Evolutionary conservation across 2,797 vertebrate species (phyloP).

Genomic region (Kryptopterus vitreolus): DNA sequence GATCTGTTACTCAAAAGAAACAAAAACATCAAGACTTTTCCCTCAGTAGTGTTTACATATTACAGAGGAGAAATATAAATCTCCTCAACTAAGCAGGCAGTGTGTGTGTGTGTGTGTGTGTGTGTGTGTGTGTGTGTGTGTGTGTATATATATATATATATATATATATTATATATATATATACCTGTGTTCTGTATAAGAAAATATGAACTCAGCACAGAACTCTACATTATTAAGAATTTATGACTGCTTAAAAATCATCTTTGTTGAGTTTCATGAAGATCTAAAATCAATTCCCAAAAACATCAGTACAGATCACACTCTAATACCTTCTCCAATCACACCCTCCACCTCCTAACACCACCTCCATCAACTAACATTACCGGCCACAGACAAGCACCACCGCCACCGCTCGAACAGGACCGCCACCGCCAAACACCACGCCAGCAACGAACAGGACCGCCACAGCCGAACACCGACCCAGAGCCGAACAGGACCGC

Average conservation of each 20-base stretch:
- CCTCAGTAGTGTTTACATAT: not conserved
- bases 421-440: not conserved
- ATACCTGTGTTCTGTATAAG: not conserved
- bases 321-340: no score
- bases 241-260: not conserved
- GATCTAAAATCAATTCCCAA: not conserved
- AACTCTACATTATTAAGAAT: not conserved
- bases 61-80: not conserved
- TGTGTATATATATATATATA: no score
- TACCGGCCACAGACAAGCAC: no score
- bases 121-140: no score
- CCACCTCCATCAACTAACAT: no score
- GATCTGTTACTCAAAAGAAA: not conserved
- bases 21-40: not conserved
- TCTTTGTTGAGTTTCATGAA: not conserved
- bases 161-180: no score
- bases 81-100: not conserved
- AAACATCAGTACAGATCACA: not conserved
- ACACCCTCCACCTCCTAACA: not conserved
- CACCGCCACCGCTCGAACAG: no score
- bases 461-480: no score
- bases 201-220: not conserved
- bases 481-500: no score
- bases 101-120: no score
- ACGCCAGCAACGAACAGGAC: no score